Conservation (phyloP, 2,888 invertebrate genomes). For the Metalampra italica region DNA sequence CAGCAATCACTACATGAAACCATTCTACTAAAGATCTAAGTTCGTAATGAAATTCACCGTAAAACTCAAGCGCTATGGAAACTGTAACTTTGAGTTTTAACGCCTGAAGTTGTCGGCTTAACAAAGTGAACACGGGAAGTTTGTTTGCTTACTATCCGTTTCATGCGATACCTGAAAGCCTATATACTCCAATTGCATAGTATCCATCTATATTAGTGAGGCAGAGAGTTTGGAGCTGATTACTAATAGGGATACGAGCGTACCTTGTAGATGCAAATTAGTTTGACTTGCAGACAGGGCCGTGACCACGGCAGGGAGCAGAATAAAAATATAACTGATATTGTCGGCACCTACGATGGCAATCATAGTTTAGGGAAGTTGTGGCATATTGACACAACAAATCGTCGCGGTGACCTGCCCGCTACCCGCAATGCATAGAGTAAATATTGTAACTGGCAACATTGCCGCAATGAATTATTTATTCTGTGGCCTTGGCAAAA, state of each 20-base stretch:
- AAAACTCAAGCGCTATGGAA: slow-evolving; percentile 1
- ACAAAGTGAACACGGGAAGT: slow-evolving; percentile 18
- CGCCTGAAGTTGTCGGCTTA: slow-evolving; percentile 14
- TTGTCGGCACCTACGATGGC: too few relatives aligned
- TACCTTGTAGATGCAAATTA: slow-evolving; percentile 12
- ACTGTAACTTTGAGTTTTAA: slow-evolving; percentile 9
- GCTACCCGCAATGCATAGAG: too few relatives aligned
- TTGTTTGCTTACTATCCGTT: slow-evolving; percentile 30
- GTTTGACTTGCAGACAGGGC: neutral
- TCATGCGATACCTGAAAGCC: slow-evolving; percentile 30
- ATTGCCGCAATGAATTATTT: too few relatives aligned
- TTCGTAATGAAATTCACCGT: slow-evolving; percentile 11
- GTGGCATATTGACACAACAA: too few relatives aligned
- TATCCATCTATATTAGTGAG: neutral
- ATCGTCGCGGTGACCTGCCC: too few relatives aligned
- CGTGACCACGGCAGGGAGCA: too few relatives aligned
- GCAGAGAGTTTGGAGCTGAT: neutral
- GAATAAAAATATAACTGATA: too few relatives aligned
- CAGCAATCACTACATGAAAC: slow-evolving; percentile 4
- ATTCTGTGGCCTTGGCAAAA: too few relatives aligned
- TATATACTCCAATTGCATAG: slow-evolving; percentile 26
- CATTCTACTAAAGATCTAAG: neutral
- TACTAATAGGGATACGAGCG: neutral
- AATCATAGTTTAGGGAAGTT: too few relatives aligned
- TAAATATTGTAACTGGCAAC: too few relatives aligned